Evolutionary conservation across 2,888 invertebrate species (phyloP).

Genomic region (Parelbella ahira): DNA sequence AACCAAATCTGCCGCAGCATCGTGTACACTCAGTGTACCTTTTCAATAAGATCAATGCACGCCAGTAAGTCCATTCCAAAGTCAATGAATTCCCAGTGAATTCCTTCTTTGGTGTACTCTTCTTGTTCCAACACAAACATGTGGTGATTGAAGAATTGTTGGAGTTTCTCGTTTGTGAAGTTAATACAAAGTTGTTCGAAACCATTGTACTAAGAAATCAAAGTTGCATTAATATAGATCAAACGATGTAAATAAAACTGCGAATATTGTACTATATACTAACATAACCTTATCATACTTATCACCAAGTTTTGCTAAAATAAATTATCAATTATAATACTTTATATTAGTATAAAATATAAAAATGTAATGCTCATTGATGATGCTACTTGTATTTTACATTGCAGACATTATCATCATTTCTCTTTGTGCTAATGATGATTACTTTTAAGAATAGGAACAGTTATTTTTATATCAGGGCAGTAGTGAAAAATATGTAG

Average conservation of each 20-base stretch:
- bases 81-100: constrained; percentile 99
- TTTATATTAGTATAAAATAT: neutral
- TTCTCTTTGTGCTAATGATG: too few relatives aligned
- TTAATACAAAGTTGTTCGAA: constrained; percentile 99
- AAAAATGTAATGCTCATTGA: neutral
- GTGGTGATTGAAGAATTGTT: constrained; percentile 99
- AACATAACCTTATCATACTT: too few relatives aligned
- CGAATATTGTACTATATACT: too few relatives aligned
- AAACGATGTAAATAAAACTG: too few relatives aligned
- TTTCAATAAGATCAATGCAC: constrained; percentile 99
- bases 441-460: too few relatives aligned
- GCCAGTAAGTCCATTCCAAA: constrained; percentile 99
- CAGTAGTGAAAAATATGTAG: too few relatives aligned
- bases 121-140: constrained; percentile 99
- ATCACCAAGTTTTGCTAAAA: too few relatives aligned
- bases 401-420: too few relatives aligned
- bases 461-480: too few relatives aligned
- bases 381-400: too few relatives aligned
- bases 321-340: too few relatives aligned
- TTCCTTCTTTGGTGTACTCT: constrained; percentile 98
- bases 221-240: constrained; percentile 57
- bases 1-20: constrained; percentile 45
- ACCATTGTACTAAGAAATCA: constrained; percentile 92
- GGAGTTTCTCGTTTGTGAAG: constrained; percentile 99
- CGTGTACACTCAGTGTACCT: constrained; percentile 84